phyloP scores from a whole-genome alignment of 2,113 vertebrate genomes.

The Murina feae region DNA sequence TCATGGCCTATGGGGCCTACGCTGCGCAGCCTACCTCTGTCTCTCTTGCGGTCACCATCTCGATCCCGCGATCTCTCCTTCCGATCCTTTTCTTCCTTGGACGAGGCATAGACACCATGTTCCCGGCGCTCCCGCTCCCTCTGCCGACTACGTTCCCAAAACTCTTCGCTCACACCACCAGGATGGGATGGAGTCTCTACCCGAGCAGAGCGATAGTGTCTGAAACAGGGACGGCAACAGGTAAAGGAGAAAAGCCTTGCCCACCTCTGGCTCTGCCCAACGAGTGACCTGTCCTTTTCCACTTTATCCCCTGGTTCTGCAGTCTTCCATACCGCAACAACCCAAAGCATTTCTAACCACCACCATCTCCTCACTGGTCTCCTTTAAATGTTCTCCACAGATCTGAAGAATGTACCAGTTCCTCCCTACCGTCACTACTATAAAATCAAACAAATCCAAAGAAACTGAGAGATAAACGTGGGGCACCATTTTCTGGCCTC shows the following conservation, averaged over 20 bases:
- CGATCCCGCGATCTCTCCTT: slow-evolving; percentile 84
- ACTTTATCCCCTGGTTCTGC: neutral
- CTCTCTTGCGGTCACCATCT: slow-evolving; percentile 81
- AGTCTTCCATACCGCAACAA: neutral
- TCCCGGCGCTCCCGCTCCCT: slow-evolving; percentile 92
- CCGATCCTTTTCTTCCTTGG: slow-evolving; percentile 91
- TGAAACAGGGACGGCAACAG: slow-evolving; percentile 46
- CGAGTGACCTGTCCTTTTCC: neutral
- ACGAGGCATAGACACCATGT: slow-evolving; percentile 94
- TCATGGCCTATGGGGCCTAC: fast-evolving
- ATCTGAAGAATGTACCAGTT: neutral
- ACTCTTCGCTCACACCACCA: slow-evolving; percentile 96
- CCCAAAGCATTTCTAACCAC: neutral
- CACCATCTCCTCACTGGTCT: neutral
- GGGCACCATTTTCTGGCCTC: neutral
- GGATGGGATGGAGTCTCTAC: slow-evolving; percentile 96
- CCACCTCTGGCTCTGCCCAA: neutral
- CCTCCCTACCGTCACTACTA: neutral
- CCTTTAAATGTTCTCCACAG: neutral
- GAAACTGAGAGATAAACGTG: neutral
- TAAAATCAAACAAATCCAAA: neutral
- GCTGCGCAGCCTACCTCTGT: slow-evolving; percentile 79
- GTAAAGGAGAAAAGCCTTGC: neutral
- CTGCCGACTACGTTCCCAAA: slow-evolving; percentile 90
- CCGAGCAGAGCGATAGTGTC: slow-evolving; percentile 93